Base-by-base conservation (phyloP, 2,797 vertebrate species). In the Schizopygopsis malacanthus region DNA sequence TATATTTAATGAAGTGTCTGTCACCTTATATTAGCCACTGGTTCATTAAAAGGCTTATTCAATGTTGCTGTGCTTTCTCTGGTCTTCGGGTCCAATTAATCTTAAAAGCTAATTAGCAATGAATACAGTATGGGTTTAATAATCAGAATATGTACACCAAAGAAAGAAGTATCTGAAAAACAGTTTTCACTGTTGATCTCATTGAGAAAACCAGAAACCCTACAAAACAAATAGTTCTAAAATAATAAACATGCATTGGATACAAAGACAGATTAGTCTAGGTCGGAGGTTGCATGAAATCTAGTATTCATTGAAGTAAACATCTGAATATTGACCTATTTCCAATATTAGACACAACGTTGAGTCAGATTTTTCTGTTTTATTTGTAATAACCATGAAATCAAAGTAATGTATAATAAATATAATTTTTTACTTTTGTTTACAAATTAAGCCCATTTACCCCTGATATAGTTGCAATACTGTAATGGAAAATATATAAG, bases 1-100 rank as follows among this genome's bases (percentile, higher is more conserved):
- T 56, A 12, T 84, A 89, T 86, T 88, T 86, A 80, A 67, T 83
- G 15, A 73, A 65, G 18, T 20, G 10, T 81, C 79, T 81, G 81
- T 67, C 75, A 71, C 75, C 50, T 82, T 47, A 80, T 65, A 28
- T 79, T 45, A 80, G 73, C n/a, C 79, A 20, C 20, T 86, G 84
- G 39, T 88, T 88, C 84, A 87, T 88, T 76, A 85, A 87, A 87
- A 83, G 79, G 67, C 70, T 88, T 89, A 79, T 85, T 89, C 39
- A 37, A 43, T 37, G 77, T 70, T 77, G 41, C 50, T 82, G 45
- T 13, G 59, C 69, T 47, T 65, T 72, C 43, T 56, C 9, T 69
- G 76, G 69, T 80, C 63, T 83, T 83, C 65, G 67, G 76, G 41
- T 85, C 84, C 87, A 87, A 88, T 87, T 86, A 80, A 33, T 41